Conservation (phyloP, 2,797 vertebrate species). For the Hemitrygon akajei region DNA sequence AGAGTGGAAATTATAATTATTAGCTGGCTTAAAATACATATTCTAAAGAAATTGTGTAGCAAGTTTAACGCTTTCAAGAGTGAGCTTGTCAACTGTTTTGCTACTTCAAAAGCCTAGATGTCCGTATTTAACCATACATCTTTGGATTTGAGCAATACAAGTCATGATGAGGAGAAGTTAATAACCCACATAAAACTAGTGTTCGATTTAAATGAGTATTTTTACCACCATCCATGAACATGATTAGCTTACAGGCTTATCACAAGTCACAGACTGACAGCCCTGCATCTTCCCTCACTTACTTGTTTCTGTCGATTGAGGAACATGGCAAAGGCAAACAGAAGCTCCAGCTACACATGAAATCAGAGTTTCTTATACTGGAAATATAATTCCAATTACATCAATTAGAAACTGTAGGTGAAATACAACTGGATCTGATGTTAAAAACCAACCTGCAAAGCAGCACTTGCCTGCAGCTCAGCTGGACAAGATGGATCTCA, state of each 20-base stretch:
- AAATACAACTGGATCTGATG: neutral
- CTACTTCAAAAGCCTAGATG: neutral
- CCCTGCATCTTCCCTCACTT: neutral
- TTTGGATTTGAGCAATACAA: neutral
- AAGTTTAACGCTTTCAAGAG: neutral
- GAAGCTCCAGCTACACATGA: neutral
- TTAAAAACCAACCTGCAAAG: neutral
- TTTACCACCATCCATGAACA: neutral
- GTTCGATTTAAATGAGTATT: neutral
- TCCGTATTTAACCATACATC: neutral
- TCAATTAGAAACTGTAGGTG: neutral
- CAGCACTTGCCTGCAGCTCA: neutral
- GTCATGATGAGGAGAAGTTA: neutral
- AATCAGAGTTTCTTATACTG: neutral
- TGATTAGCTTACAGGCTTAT: neutral
- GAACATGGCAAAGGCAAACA: neutral
- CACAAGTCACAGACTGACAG: neutral
- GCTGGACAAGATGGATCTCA: neutral
- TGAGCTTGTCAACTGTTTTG: neutral
- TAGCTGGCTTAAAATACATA: neutral
- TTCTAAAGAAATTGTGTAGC: neutral
- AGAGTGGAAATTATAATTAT: neutral
- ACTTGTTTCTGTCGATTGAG: neutral
- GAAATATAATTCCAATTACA: neutral
- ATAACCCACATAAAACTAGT: neutral